These are phyloP conservation scores for Dascyllus trimaculatus DNA, from an alignment of 2,113 vertebrate genomes.

Conservation along the genomic window DNA sequence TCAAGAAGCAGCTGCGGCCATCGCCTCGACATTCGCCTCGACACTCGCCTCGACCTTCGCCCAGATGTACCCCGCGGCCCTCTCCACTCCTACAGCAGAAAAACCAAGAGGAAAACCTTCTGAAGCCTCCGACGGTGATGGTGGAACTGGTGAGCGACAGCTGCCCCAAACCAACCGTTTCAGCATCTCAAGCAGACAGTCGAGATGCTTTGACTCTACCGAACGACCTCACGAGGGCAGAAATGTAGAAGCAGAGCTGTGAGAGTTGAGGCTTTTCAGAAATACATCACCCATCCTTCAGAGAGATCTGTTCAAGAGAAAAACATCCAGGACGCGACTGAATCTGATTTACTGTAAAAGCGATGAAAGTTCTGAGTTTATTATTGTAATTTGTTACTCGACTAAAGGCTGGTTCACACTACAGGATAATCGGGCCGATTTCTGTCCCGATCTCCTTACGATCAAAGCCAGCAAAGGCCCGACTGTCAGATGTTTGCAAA, in stretches of 20 bases:
- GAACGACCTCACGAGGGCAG: not conserved
- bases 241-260: slow-evolving; percentile 7
- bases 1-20: slow-evolving; percentile 78
- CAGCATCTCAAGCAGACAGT: not conserved
- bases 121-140: slow-evolving; percentile 51
- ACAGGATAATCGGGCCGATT: no score
- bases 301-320: no score
- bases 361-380: no score
- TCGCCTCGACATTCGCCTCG: slow-evolving; percentile 21
- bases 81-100: not conserved
- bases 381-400: no score
- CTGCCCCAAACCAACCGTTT: not conserved
- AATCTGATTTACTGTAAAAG: no score
- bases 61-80: slow-evolving; percentile 14
- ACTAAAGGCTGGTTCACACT: no score
- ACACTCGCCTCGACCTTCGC: slow-evolving; percentile 40
- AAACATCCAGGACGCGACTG: no score
- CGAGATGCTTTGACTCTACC: slow-evolving; percentile 35
- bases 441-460: no score
- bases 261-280: not conserved
- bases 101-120: not conserved
- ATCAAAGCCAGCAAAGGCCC: no score
- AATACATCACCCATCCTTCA: not conserved
- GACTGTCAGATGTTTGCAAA: no score
- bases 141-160: slow-evolving; percentile 62